Conservation (phyloP, 2,888 invertebrate genomes). For the Chirona hameri region DNA sequence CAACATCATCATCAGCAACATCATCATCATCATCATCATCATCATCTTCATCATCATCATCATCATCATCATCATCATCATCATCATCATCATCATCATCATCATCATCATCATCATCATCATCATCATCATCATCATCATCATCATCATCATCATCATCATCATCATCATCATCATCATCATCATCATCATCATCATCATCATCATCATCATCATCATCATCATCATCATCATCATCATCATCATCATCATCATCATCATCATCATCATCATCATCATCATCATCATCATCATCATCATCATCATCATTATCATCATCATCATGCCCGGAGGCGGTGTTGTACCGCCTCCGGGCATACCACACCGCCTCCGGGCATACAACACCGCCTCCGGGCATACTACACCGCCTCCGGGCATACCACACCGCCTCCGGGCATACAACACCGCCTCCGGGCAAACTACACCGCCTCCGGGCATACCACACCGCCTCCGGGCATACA, state of each 20-base stretch:
- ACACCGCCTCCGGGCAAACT: no score
- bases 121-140: slow-evolving; percentile 22
- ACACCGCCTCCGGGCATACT: no score
- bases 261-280: slow-evolving; percentile 1
- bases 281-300: slow-evolving; percentile 22
- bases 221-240: slow-evolving; percentile 22
- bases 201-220: slow-evolving; percentile 22
- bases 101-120: slow-evolving; percentile 22
- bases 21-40: no score
- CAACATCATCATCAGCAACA: no score
- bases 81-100: slow-evolving; percentile 22
- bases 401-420: no score
- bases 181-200: slow-evolving; percentile 22
- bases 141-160: slow-evolving; percentile 22
- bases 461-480: no score
- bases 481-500: no score
- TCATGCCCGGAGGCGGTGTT: no score
- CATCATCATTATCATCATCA: slow-evolving; percentile 22
- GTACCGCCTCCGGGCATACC: no score
- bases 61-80: slow-evolving; percentile 22
- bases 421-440: no score
- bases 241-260: slow-evolving; percentile 22
- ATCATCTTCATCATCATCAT: slow-evolving; percentile 22
- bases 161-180: slow-evolving; percentile 22
- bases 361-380: no score